Percentiles rank a stretch among this genome's conserved stretches.
phyloP scores from a whole-genome alignment of 1,140 invertebrate genomes.

The Anthonomus grandis region DNA sequence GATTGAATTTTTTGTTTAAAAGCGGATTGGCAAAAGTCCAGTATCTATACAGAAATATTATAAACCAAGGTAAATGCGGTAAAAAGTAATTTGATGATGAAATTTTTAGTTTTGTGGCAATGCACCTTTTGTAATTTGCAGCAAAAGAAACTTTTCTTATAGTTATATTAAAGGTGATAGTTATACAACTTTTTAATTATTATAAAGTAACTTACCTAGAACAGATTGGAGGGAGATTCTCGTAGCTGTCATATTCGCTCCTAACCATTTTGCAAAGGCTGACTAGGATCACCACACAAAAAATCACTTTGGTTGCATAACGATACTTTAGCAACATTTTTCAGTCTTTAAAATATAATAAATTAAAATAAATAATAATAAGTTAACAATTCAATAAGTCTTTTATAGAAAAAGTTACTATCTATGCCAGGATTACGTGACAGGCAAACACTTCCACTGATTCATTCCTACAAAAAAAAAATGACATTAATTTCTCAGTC shows the following conservation, averaged over 20 bases:
- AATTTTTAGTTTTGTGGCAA: constrained; percentile 7
- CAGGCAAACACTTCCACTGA: constrained; percentile 15
- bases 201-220: constrained; percentile 35
- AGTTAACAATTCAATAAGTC: constrained; percentile 7
- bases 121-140: not conserved
- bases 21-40: too few species aligned
- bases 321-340: constrained; percentile 17
- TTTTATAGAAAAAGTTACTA: constrained; percentile 2
- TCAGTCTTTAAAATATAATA: constrained; percentile 9
- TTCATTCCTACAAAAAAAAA: constrained; percentile 29
- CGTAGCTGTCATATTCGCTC: constrained; percentile 21
- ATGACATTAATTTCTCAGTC: constrained; percentile 14
- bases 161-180: too few species aligned
- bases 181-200: too few species aligned
- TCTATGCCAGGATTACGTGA: constrained; percentile 10
- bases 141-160: constrained; percentile 1
- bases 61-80: too few species aligned
- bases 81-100: not conserved
- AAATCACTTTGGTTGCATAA: constrained; percentile 20
- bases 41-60: too few species aligned
- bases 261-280: constrained; percentile 23
- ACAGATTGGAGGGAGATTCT: constrained; percentile 31
- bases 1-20: too few species aligned
- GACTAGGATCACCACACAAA: constrained; percentile 30
- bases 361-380: constrained; percentile 4